Evolutionary conservation across 2,113 vertebrate species (phyloP), one percentile per base, ranked within the genome.

Genomic region (Shinisaurus crocodilurus): DNA sequence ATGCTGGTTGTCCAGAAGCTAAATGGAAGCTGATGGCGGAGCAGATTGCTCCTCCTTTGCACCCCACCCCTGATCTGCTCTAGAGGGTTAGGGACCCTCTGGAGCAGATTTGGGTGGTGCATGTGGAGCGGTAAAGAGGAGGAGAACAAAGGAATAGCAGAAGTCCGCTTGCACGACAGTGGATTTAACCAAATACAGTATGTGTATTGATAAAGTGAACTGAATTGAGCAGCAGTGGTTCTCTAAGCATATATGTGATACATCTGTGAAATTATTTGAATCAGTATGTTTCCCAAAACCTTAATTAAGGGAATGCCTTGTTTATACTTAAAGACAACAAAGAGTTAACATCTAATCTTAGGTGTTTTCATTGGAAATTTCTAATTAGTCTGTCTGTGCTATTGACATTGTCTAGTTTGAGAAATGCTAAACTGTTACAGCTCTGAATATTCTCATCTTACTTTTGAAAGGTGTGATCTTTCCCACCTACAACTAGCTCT

Each of bases 361-460:
- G 1, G n/a, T 79, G 29, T 32, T 27, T 80, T 90, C 67, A 43
- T 86, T 85, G 13, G 0, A 82, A 90, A 88, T 81, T 65, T 86
- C n/a, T 54, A 90, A 74, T 90, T 86, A 82, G 74, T 67, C 81
- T 81, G 12, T 70, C 72, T 91, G 54, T 87, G 32, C 84, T 1
- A 15, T 89, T 88, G 80, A 85, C 85, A 32, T 88, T 88, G 25
- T 69, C 91, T 92, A 85, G 81, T 67, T 86, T 86, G 77, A 77
- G 79, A 93, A 92, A 94, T 91, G 72, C 90, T 96, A 90, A 94
- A 87, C 95, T 94, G 95, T 95, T 95, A 85, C 87, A 92, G 85
- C 82, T 96, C 54, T 77, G 90, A 89, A 89, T 95, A 95, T 95
- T 94, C 92, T 95, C 91, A 2, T 91, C 83, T 96, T 96, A 93